Conservation (phyloP, 2,113 vertebrate genomes). For the Hyla sarda region DNA sequence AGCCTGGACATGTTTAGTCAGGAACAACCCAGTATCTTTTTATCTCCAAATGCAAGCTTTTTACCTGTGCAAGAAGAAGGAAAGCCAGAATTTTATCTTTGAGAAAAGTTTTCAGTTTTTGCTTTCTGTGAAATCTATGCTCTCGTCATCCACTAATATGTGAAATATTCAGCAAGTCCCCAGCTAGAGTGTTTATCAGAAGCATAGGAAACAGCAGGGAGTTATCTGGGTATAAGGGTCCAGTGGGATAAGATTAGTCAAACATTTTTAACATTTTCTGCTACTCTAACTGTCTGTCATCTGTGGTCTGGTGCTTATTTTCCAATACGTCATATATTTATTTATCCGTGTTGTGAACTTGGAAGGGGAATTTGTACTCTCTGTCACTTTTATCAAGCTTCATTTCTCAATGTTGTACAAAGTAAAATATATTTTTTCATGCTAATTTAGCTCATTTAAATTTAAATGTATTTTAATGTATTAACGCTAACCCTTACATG, state of each 20-base stretch:
- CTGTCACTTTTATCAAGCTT: neutral
- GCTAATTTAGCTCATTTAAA: neutral
- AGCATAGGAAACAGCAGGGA: neutral
- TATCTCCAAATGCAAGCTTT: constrained; percentile 41
- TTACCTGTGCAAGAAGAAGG: constrained; percentile 77
- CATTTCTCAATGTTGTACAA: neutral
- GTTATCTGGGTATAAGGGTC: neutral
- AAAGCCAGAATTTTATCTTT: constrained; percentile 59
- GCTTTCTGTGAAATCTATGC: too few species aligned
- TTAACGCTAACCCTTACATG: too few species aligned
- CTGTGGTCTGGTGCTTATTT: neutral
- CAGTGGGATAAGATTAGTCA: neutral
- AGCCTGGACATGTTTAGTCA: constrained; percentile 70
- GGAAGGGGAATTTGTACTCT: neutral
- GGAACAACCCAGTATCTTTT: fast-evolving
- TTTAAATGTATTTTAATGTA: too few species aligned
- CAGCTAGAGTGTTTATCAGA: neutral
- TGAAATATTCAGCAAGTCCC: neutral
- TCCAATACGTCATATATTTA: neutral
- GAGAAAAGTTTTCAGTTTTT: neutral
- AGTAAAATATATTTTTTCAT: neutral
- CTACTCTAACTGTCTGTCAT: neutral
- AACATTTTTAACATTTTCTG: neutral
- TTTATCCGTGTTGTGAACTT: neutral
- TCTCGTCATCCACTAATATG: neutral